phyloP scores from a whole-genome alignment of 1,140 invertebrate genomes.

The Pristionchus pacificus region DNA sequence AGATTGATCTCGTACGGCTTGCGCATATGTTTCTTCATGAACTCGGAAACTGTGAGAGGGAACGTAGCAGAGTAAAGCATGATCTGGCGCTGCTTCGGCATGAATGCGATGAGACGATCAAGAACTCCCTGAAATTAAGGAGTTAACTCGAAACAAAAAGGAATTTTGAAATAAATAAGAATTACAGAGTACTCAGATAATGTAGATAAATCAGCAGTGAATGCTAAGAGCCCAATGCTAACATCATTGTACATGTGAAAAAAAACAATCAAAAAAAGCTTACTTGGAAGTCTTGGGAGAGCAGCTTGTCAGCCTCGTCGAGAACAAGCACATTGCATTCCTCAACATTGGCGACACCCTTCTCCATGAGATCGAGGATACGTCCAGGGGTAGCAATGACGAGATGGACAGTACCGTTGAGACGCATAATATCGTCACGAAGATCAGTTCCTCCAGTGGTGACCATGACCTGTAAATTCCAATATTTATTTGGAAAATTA shows the following conservation, averaged over 20 bases:
- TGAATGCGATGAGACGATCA: slow-evolving; percentile 70
- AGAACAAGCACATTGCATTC: slow-evolving; percentile 92
- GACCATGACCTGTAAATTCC: slow-evolving; percentile 76
- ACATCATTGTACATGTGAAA: too few species aligned
- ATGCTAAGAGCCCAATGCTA: too few species aligned
- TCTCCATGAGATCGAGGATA: slow-evolving; percentile 99
- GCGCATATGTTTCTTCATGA: slow-evolving; percentile 93
- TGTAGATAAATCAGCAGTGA: too few species aligned
- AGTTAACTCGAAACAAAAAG: too few species aligned
- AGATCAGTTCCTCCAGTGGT: slow-evolving; percentile 96
- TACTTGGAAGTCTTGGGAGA: slow-evolving; percentile 93
- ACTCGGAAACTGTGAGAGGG: slow-evolving; percentile 96
- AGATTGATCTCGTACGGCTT: slow-evolving; percentile 98
- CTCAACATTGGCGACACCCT: slow-evolving; percentile 84
- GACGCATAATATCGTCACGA: slow-evolving; percentile 97
- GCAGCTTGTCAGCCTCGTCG: slow-evolving; percentile 96
- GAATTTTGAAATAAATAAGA: background rate
- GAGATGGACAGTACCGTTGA: slow-evolving; percentile 98
- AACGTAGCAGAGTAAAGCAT: slow-evolving; percentile 98
- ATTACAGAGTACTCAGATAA: too few species aligned
- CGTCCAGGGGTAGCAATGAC: slow-evolving; percentile 98
- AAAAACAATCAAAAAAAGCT: too few species aligned
- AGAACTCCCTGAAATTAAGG: slow-evolving; percentile 80
- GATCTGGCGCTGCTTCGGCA: slow-evolving; percentile 92
- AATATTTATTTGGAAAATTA: background rate